Conservation (phyloP, 2,797 vertebrate species). For the Potorous gilbertii region DNA sequence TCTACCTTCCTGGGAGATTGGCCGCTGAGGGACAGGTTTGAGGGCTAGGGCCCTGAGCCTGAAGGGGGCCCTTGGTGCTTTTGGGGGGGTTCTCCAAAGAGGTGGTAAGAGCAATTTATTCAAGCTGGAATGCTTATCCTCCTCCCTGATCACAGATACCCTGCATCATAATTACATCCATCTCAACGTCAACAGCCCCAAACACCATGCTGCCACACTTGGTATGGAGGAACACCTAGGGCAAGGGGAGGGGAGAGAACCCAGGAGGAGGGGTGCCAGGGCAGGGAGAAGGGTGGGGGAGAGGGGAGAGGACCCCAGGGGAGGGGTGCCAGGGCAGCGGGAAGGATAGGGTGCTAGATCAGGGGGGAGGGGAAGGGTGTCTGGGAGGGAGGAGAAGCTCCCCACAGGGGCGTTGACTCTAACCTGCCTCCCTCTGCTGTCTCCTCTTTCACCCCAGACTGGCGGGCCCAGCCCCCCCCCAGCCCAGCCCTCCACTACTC, state of each 20-base stretch:
- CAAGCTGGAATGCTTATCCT: background rate
- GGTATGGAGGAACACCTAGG: slow-evolving; percentile 80
- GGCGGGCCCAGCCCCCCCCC: slow-evolving; percentile 88
- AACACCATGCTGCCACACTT: slow-evolving; percentile 91
- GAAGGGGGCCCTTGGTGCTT: background rate
- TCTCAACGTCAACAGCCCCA: slow-evolving; percentile 90
- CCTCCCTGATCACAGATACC: slow-evolving; percentile 89
- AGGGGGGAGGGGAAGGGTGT: background rate
- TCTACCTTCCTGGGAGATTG: background rate
- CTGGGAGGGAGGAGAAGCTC: background rate
- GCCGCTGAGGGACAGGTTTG: background rate
- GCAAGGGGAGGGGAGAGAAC: background rate
- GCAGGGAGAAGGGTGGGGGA: background rate
- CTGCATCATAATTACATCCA: slow-evolving; percentile 94
- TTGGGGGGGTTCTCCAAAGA: background rate
- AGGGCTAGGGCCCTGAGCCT: background rate
- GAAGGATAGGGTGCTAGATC: too few relatives aligned
- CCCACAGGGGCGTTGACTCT: background rate
- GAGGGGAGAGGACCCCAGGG: background rate
- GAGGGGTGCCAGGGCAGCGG: background rate
- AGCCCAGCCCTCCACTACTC: slow-evolving; percentile 92
- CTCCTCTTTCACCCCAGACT: slow-evolving; percentile 77
- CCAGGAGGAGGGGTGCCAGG: background rate
- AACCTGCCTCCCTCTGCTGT: background rate
- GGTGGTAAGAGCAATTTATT: background rate